A percentile compares a stretch with the other conserved stretches of the same genome.
Conservation (phyloP, 2,113 vertebrate genomes). For the Embiotoca jacksoni region DNA sequence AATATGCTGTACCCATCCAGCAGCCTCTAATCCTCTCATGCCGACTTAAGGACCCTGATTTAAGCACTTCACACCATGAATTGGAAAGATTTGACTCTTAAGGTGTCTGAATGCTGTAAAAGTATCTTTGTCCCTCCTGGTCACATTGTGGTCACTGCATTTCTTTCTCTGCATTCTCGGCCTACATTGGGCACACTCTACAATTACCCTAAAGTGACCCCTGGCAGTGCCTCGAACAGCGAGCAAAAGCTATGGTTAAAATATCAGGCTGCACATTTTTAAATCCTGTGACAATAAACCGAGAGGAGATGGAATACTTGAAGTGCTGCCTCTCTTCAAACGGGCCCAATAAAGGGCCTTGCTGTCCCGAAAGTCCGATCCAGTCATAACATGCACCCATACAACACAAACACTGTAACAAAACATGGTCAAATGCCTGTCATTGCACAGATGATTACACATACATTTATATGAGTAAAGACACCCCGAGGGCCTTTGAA, state of each 20-base stretch:
- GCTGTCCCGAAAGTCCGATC: constrained; percentile 34
- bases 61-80: constrained; percentile 53
- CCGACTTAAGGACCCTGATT: constrained; percentile 45
- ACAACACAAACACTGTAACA: constrained; percentile 66
- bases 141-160: constrained; percentile 39
- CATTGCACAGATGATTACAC: constrained; percentile 67
- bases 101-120: constrained; percentile 31
- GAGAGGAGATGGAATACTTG: constrained; percentile 53
- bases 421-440: constrained; percentile 58
- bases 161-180: constrained; percentile 50
- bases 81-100: constrained; percentile 42
- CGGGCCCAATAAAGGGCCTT: constrained; percentile 31
- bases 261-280: constrained; percentile 64
- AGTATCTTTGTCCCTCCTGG: constrained; percentile 11
- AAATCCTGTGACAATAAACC: constrained; percentile 66
- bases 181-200: constrained; percentile 21
- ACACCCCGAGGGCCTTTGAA: constrained; percentile 57
- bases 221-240: constrained; percentile 20
- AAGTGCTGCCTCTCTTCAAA: constrained; percentile 41
- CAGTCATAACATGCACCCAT: constrained; percentile 67
- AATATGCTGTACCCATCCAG: constrained; percentile 73
- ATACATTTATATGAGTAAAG: constrained; percentile 61
- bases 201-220: constrained; percentile 65
- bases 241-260: constrained; percentile 54
- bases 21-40: constrained; percentile 67